These are phyloP conservation scores for Sebastes kiyomatsui DNA, from an alignment of 2,797 vertebrate genomes.

Conservation along the genomic window DNA sequence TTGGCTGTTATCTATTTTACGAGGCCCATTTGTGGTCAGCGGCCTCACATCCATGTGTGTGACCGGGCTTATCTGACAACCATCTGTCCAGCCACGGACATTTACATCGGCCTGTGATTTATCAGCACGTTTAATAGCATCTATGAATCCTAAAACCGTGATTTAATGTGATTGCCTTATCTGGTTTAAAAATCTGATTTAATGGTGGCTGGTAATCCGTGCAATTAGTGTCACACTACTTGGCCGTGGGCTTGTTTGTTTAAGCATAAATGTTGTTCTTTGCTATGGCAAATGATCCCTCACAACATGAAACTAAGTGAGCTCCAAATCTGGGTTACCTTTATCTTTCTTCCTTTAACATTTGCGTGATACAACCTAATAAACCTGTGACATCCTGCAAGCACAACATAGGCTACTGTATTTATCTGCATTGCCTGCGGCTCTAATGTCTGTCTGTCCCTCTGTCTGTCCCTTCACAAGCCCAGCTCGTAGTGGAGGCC, in stretches of 20 bases:
- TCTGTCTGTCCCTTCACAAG: conserved; percentile 88
- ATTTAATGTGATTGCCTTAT: conserved; percentile 43
- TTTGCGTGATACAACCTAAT: not conserved
- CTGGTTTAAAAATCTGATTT: conserved; percentile 50
- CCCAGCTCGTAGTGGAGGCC: conserved; percentile 89
- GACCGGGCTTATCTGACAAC: conserved; percentile 70
- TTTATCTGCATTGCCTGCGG: conserved; percentile 23
- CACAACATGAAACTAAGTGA: not conserved
- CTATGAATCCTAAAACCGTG: conserved; percentile 54
- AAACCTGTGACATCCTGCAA: not conserved
- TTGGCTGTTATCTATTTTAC: conserved; percentile 62
- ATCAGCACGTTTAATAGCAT: conserved; percentile 57
- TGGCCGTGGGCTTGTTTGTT: conserved; percentile 6
- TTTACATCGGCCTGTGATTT: conserved; percentile 72
- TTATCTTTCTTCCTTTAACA: conserved; percentile 9
- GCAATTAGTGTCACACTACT: conserved; percentile 11
- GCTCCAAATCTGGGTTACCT: not conserved
- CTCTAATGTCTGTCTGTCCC: conserved; percentile 82
- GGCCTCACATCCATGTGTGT: conserved; percentile 65
- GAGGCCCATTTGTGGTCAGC: conserved; percentile 70
- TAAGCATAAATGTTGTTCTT: conserved; percentile 5
- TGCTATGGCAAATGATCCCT: not conserved
- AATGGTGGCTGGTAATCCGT: conserved; percentile 43
- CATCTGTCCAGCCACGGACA: conserved; percentile 69
- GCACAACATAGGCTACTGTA: not conserved